A percentile compares a stretch with the other conserved stretches of the same genome.
phyloP scores from a whole-genome alignment of 64 coral and sea anemone species.

The Porites lutea region DNA sequence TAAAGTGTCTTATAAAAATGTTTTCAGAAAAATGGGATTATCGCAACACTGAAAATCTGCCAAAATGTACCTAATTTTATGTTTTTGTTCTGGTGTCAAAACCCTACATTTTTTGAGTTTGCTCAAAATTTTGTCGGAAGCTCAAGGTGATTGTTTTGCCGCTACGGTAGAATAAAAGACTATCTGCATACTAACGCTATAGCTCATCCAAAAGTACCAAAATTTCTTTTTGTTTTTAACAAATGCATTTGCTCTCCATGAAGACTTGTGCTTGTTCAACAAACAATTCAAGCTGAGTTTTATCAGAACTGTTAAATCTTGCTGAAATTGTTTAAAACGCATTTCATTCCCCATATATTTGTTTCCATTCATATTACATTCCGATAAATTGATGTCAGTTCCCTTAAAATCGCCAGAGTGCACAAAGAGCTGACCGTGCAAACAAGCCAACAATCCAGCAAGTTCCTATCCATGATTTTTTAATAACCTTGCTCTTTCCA shows the following conservation, averaged over 20 bases:
- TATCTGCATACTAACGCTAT: background rate
- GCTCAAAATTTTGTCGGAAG: constrained; percentile 25
- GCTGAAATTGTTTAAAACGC: constrained; percentile 37
- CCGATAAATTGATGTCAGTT: constrained; percentile 30
- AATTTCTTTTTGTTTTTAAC: background rate
- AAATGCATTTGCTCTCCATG: background rate
- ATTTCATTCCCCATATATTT: constrained; percentile 3
- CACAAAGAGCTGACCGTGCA: background rate
- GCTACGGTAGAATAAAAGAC: constrained; percentile 18
- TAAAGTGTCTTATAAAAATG: constrained; percentile 35
- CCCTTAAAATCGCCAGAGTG: constrained; percentile 11
- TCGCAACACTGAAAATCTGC: constrained; percentile 1
- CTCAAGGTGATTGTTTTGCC: constrained; percentile 33
- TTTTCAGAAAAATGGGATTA: constrained; percentile 48
- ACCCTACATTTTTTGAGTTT: constrained; percentile 7
- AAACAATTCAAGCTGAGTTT: background rate
- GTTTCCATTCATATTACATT: constrained; percentile 16
- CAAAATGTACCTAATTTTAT: constrained; percentile 4
- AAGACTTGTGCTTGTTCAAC: background rate
- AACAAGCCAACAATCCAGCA: background rate
- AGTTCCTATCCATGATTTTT: constrained; percentile 37
- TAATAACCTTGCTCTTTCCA: constrained; percentile 11
- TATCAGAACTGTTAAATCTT: constrained; percentile 39
- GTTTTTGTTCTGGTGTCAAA: background rate
- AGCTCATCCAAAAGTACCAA: background rate